Evolutionary conservation across 2,797 vertebrate species (phyloP), one percentile per base, ranked within the genome.

Genomic region (Ispidina lecontei): DNA sequence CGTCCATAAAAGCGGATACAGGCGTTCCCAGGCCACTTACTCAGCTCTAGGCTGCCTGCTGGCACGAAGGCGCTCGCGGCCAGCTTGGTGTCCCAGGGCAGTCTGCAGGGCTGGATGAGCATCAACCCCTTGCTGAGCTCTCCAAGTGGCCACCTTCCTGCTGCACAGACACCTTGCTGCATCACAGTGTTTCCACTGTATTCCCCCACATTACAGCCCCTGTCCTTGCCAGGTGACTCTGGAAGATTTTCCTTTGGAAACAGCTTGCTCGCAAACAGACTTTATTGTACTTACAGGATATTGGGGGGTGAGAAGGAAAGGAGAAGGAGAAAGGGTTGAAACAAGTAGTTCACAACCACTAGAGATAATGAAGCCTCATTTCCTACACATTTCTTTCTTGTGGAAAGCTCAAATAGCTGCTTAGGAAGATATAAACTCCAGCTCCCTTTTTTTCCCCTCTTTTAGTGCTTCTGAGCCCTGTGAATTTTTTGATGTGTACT

Each of bases 51-150:
- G 63, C 63, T 77, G 74, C 91, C 84, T 94, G 84, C 67, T 96
- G 96, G 95, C 93, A 95, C 3, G 20, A 73, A 73, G 58, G 64
- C 16, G 4, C 52, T 81, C 6, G 4, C 21, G 89, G 89, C 90
- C 95, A 96, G 87, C 89, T 84, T 58, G 4, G 73, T 73, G 72
- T 97, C 95, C 86, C 31, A 15, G 51, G 88, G 70, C 91, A 78
- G 78, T 67, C 91, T 81, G 26, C 51, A 4, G 26, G 1, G 1
- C 73, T 83, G 87, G 64, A 74, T 43, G 67, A 86, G 29, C 9
- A 4, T 39, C 69, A 63, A 59, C 70, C 9, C 14, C 55, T 81
- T 43, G 41, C 90, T 52, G 4, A 1, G 26, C 35, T 69, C 44
- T 77, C 35, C 37, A 89, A 69, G 72, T 80, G 74, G 87, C 85